Evolutionary conservation across 2,113 vertebrate species (phyloP), one percentile per base, ranked within the genome.

Genomic region (Hirundichthys speculiger): DNA sequence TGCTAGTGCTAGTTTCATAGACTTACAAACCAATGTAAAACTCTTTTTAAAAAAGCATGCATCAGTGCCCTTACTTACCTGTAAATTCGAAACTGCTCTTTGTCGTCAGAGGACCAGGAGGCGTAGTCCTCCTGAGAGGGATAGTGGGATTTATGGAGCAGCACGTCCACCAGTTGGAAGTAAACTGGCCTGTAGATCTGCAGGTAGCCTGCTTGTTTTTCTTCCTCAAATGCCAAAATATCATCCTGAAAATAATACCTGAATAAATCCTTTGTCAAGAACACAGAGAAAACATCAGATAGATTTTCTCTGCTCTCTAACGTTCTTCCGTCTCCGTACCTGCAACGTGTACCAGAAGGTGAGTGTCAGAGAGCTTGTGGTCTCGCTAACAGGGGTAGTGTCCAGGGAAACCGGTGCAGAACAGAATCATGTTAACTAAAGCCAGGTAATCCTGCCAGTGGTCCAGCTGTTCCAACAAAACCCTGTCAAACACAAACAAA

Each of bases 281-380:
- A 3, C 5, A 19, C 43, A 45, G 12, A 8, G 18, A 18, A 1
- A 2, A 19, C 9, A 45, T 18, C 10, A 9, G 15, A 19, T 18
- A 18, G 1, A 2, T n/a, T 6, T 43, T n/a, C n/a, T n/a, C n/a
- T n/a, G n/a, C n/a, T 43, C 16, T 18, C 18, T 13, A 16, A 4
- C 4, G 11, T 22, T 22, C 3, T 34, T 38, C 0, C 5, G 16
- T 27, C 9, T 56, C n/a, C 39, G 43, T 49, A 95, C 96, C 95
- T 99, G 98, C 67, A 99, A 85, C 0, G 96, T 98, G 88, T 98
- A 99, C 96, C 97, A 99, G 92, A 99, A 99, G 45, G 96, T 99
- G 73, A 99, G 95, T 0, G 98, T 99, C 60, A 99, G 94, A 62
- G 97, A 98, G 77, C 98, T 99, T 57, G 95, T 97, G 70, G 96